These are phyloP conservation scores for Saccostrea cuccullata DNA, from an alignment of 1,140 invertebrate genomes.

Conservation along the genomic window DNA sequence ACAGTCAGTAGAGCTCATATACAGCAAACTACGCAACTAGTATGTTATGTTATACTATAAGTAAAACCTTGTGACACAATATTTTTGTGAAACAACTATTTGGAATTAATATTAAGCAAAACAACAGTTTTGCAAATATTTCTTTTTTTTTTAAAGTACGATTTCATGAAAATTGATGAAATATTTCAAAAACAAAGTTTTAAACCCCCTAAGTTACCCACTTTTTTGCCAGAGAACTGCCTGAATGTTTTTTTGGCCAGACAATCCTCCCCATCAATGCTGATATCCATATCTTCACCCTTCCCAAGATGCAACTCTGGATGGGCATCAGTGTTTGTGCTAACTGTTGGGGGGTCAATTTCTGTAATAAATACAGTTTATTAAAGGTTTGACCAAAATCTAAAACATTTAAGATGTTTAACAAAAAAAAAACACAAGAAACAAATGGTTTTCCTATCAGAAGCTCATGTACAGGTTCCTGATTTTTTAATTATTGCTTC, in stretches of 20 bases:
- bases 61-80: too few relatives aligned
- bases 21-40: background rate
- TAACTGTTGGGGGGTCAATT: slow-evolving; percentile 66
- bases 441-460: background rate
- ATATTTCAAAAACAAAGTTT: background rate
- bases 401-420: too few relatives aligned
- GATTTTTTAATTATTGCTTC: background rate
- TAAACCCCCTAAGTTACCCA: background rate
- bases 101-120: too few relatives aligned
- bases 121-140: too few relatives aligned
- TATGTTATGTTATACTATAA: background rate
- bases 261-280: slow-evolving; percentile 32
- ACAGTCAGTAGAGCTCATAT: background rate
- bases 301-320: slow-evolving; percentile 72
- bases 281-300: slow-evolving; percentile 24
- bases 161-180: too few relatives aligned
- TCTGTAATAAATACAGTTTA: slow-evolving; percentile 60
- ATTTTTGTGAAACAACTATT: too few relatives aligned
- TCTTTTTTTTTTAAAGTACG: too few relatives aligned
- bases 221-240: slow-evolving; percentile 43
- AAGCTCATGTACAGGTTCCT: background rate
- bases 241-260: slow-evolving; percentile 8
- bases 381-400: too few relatives aligned
- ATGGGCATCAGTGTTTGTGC: slow-evolving; percentile 81
- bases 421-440: background rate